Evolutionary conservation across 2,797 vertebrate genomes (phyloP), one percentile per base, ranked within the genome.

Genomic region (Echeneis naucrates): DNA sequence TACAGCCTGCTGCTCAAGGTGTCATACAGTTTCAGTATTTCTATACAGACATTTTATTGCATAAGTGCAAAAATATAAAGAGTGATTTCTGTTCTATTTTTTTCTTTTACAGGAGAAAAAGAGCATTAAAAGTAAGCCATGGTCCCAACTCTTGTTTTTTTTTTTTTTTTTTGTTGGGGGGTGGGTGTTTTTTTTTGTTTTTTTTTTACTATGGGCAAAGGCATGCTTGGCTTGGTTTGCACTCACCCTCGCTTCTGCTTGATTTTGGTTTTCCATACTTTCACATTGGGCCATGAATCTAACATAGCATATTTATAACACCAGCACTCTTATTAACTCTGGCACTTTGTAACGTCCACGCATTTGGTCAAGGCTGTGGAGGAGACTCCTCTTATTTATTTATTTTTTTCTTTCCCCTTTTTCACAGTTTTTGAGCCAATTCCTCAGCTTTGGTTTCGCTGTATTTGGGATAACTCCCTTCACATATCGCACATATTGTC

Each of bases 121-220:
- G 95, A 95, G 91, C 94, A 95, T 94, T 95, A 95, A 95, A 95
- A 95, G 95, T 95, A 95, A 95, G 95, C 90, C 87, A 89, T 91
- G 87, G 82, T 94, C 92, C 88, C 93, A 92, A 91, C 73, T 88
- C 59, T 76, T 88, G 72, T 82, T 72, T 83, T 73, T 23, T 58
- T 75, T 61, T 66, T 60, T 6, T 55, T 57, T 53, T n/a, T n/a
- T n/a, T n/a, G n/a, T n/a, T n/a, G n/a, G n/a, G n/a, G n/a, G n/a
- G n/a, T n/a, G n/a, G n/a, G n/a, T n/a, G n/a, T n/a, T n/a, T n/a
- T n/a, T n/a, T n/a, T n/a, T n/a, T n/a, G n/a, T n/a, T n/a, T 51
- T 45, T 54, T 67, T 75, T 66, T 42, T 26, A 72, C 19, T 57
- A 66, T 73, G 85, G 85, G 84, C 83, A 91, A 91, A 91, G 89